phyloP scores from a whole-genome alignment of 2,113 vertebrate genomes.

The Peromyscus polionotus region DNA sequence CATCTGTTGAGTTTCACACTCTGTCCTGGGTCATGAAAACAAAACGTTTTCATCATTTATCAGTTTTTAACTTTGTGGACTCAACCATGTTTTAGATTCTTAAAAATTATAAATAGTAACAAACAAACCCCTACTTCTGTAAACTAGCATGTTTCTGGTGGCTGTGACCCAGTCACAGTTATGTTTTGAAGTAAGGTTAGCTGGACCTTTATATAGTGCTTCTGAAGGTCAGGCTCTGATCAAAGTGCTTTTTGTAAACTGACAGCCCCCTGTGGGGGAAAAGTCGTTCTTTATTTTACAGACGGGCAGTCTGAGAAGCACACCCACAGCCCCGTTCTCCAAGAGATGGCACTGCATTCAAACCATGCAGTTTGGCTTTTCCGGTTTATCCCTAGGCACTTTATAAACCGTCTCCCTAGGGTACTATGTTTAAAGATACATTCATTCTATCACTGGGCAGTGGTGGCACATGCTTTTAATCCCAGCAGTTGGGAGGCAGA shows the following conservation, averaged over 20 bases:
- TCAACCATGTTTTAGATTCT: conserved; percentile 33
- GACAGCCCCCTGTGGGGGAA: background rate
- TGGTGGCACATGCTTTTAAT: background rate
- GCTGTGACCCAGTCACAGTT: background rate
- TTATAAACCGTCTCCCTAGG: background rate
- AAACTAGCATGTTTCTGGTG: rapidly evolving
- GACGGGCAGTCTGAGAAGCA: conserved; percentile 14
- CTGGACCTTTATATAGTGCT: conserved; percentile 22
- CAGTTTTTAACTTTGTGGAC: conserved; percentile 29
- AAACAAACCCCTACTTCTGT: background rate
- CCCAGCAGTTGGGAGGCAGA: background rate
- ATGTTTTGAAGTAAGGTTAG: conserved; percentile 15
- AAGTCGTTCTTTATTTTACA: background rate
- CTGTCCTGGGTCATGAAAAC: background rate
- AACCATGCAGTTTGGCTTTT: background rate
- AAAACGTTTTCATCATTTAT: conserved; percentile 62
- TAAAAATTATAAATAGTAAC: background rate
- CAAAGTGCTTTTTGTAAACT: conserved; percentile 24
- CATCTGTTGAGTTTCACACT: background rate
- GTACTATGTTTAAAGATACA: background rate
- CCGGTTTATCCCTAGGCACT: background rate
- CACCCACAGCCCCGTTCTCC: background rate
- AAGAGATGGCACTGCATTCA: background rate
- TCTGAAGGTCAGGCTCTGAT: conserved; percentile 22
- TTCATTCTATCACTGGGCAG: background rate